Percentiles rank a stretch among this genome's conserved stretches.
Conservation (phyloP, 2,797 vertebrate species). For the Echiichthys vipera region DNA sequence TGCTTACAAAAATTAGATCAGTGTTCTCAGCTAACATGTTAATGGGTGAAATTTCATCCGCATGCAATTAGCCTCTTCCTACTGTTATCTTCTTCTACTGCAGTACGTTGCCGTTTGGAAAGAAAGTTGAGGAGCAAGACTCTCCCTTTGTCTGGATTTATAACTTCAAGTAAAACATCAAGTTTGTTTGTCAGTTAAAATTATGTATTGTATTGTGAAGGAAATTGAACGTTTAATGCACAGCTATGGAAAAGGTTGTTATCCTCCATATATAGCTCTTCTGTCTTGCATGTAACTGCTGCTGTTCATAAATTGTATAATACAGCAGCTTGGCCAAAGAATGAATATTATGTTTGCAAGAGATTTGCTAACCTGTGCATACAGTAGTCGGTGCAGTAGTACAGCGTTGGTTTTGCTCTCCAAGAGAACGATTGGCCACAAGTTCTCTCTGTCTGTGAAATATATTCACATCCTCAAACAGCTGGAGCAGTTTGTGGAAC, state of each 20-base stretch:
- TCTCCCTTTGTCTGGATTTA: background rate
- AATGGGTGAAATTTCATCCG: slow-evolving; percentile 70
- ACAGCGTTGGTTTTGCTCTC: slow-evolving; percentile 6
- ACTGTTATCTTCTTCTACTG: background rate
- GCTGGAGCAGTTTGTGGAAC: slow-evolving; percentile 23
- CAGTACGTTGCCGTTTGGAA: slow-evolving; percentile 2
- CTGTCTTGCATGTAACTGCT: too few species aligned
- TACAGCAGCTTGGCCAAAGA: background rate
- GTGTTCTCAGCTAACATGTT: slow-evolving; percentile 14
- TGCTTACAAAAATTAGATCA: slow-evolving; percentile 55
- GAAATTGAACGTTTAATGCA: background rate
- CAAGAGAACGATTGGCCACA: background rate
- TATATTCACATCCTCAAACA: slow-evolving; percentile 35
- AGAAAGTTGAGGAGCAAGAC: background rate
- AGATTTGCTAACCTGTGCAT: background rate
- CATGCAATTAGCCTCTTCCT: slow-evolving; percentile 30
- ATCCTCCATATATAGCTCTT: background rate
- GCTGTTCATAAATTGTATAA: too few species aligned
- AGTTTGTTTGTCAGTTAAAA: background rate
- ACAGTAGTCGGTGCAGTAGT: background rate
- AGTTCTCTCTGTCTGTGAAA: slow-evolving; percentile 6
- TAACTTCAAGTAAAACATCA: background rate
- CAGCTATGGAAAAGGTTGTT: background rate
- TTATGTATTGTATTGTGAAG: background rate
- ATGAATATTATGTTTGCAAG: background rate